These are phyloP conservation scores for Eulemur rubriventer DNA, from an alignment of 2,797 vertebrate species.

Conservation along the genomic window DNA sequence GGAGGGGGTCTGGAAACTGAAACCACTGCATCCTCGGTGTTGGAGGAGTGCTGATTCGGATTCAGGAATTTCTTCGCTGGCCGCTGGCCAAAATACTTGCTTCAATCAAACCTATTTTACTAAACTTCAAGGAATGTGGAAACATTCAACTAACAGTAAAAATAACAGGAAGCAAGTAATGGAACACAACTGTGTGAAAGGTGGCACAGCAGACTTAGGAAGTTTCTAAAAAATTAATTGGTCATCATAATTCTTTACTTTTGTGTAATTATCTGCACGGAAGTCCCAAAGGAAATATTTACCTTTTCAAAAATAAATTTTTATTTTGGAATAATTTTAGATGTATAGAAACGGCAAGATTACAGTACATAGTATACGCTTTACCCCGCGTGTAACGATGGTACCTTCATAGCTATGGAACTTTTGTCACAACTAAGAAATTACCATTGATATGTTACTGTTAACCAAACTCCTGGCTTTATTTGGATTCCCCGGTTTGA, in stretches of 20 bases:
- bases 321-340: background rate
- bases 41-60: background rate
- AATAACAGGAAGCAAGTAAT: background rate
- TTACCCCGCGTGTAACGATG: background rate
- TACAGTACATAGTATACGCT: too few species aligned
- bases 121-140: background rate
- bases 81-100: background rate
- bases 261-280: background rate
- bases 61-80: conserved; percentile 1
- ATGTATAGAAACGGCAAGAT: background rate
- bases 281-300: background rate
- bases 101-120: background rate
- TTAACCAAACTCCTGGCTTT: too few species aligned
- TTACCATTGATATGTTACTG: fast-evolving
- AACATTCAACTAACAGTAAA: background rate
- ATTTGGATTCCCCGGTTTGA: background rate
- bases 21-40: background rate
- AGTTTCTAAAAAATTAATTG: background rate
- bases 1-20: background rate
- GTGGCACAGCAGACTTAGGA: background rate
- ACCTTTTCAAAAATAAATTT: background rate
- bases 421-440: background rate
- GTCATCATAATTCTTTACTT: background rate
- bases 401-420: background rate
- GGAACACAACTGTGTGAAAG: background rate